Conservation (phyloP, 2,113 vertebrate species). For the Phoenicopterus ruber region DNA sequence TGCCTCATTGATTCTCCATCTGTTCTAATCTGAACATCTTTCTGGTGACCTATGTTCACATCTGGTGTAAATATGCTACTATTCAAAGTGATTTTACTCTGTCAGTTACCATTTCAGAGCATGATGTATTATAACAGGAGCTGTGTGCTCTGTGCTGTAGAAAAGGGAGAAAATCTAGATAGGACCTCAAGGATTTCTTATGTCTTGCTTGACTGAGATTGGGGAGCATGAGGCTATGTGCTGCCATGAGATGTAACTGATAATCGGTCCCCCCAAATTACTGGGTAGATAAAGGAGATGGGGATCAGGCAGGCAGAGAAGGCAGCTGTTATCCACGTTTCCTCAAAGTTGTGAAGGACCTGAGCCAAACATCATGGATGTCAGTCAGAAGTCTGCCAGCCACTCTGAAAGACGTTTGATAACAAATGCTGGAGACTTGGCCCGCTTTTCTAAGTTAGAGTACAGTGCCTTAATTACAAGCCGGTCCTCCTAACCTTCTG, state of each 20-base stretch:
- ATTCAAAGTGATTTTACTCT: constrained; percentile 13
- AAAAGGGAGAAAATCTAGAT: background rate
- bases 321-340: background rate
- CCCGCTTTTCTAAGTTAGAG: background rate
- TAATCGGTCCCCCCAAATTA: background rate
- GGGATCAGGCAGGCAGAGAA: background rate
- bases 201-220: background rate
- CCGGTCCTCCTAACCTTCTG: background rate
- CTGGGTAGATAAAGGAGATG: background rate
- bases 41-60: constrained; percentile 40
- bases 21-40: constrained; percentile 40
- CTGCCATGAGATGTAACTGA: background rate
- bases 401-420: background rate
- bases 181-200: background rate
- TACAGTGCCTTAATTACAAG: background rate
- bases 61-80: constrained; percentile 47
- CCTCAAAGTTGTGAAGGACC: background rate
- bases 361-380: background rate
- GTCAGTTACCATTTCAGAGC: background rate
- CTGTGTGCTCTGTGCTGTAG: background rate
- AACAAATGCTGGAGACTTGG: background rate
- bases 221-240: background rate
- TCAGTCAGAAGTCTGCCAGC: background rate
- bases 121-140: background rate
- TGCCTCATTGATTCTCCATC: constrained; percentile 59